Conservation (phyloP, 2,113 vertebrate genomes). For the Lampris megalopsis region DNA sequence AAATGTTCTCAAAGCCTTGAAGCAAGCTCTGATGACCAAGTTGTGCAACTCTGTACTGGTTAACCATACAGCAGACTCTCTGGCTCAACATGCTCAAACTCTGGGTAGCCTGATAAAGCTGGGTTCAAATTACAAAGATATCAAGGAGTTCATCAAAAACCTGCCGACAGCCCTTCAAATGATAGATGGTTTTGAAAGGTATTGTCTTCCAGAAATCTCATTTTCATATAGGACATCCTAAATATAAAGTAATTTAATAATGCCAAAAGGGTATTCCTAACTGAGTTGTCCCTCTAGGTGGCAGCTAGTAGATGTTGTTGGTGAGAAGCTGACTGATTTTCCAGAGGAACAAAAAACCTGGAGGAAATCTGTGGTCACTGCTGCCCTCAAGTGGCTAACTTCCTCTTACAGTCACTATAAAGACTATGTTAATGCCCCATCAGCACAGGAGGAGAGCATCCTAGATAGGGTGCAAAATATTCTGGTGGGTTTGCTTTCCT, state of each 20-base stretch:
- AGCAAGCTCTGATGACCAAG: constrained; percentile 80
- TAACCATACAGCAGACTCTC: neutral
- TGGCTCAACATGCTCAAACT: constrained; percentile 66
- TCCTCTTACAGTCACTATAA: constrained; percentile 76
- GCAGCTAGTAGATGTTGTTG: constrained; percentile 86
- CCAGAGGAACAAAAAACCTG: constrained; percentile 80
- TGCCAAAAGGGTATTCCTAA: neutral
- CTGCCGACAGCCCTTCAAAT: constrained; percentile 83
- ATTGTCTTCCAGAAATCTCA: neutral
- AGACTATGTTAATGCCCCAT: constrained; percentile 51
- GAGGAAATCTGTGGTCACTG: constrained; percentile 81
- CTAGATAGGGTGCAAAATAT: constrained; percentile 82
- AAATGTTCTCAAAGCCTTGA: constrained; percentile 78
- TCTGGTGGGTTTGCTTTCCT: constrained; percentile 71
- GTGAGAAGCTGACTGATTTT: constrained; percentile 72
- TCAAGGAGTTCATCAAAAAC: constrained; percentile 69
- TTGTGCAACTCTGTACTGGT: constrained; percentile 77
- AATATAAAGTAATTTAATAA: neutral
- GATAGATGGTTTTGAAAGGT: constrained; percentile 81
- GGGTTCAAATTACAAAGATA: constrained; percentile 64
- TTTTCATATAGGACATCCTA: neutral
- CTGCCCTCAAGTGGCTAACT: constrained; percentile 84
- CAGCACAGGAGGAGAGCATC: constrained; percentile 80
- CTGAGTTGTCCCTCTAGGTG: constrained; percentile 81
- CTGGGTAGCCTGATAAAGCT: constrained; percentile 83